Conservation (phyloP, 2,888 invertebrate species). For the Pimpla rufipes region DNA sequence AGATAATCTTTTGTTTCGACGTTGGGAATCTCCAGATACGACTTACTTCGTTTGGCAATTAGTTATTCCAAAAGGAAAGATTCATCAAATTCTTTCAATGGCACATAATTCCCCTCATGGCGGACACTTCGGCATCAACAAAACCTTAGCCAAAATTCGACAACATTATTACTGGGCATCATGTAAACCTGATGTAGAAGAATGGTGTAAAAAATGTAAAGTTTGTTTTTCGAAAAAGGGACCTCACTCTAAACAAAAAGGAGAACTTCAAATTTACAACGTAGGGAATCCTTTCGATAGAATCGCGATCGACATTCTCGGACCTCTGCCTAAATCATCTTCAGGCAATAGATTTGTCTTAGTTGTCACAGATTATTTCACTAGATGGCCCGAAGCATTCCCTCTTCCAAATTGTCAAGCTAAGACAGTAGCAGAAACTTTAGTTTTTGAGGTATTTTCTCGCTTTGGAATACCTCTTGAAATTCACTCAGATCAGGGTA, state of each 20-base stretch:
- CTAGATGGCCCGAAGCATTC: constrained; percentile 75
- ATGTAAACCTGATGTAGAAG: too few species aligned
- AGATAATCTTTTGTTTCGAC: too few species aligned
- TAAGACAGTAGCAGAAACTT: constrained; percentile 71
- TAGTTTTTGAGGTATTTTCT: constrained; percentile 70
- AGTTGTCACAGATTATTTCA: constrained; percentile 73
- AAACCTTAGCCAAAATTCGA: too few species aligned
- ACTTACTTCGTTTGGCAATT: constrained; percentile 43
- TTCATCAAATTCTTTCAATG: constrained; percentile 62
- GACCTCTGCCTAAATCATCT: too few species aligned
- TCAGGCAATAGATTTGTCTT: too few species aligned
- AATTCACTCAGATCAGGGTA: too few species aligned
- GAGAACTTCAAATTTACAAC: constrained; percentile 69
- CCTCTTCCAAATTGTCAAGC: constrained; percentile 77
- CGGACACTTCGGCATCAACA: too few species aligned
- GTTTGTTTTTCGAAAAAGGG: too few species aligned
- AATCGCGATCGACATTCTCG: too few species aligned
- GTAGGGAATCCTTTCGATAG: constrained; percentile 67
- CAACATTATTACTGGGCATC: too few species aligned
- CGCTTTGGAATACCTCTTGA: constrained; percentile 69
- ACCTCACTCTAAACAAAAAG: constrained; percentile 55
- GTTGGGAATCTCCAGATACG: too few species aligned
- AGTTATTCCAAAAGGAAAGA: background rate
- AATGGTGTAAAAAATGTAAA: too few species aligned
- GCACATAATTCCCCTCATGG: constrained; percentile 71